Percentiles rank a stretch among this genome's conserved stretches.
Conservation (phyloP, 2,113 vertebrate species). For the Petrocephalus zakoni region DNA sequence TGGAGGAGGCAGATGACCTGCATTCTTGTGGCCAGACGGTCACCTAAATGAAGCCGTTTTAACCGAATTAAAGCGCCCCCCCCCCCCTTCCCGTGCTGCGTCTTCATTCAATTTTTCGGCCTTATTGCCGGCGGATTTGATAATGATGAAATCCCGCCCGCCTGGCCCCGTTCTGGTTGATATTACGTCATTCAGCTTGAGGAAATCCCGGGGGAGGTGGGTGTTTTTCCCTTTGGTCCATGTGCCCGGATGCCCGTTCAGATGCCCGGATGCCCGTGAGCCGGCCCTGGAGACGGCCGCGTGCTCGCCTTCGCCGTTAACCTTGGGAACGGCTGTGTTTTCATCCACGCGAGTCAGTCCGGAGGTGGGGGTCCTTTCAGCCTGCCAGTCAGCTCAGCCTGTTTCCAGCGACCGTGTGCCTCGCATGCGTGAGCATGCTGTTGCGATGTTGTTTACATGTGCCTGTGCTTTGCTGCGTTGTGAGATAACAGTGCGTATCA, state of each 20-base stretch:
- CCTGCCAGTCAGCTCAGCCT: neutral
- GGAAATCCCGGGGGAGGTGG: neutral
- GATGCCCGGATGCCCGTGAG: neutral
- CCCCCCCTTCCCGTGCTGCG: neutral
- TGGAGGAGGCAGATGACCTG: conserved; percentile 52
- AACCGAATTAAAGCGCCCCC: conserved; percentile 59
- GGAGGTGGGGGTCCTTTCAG: too few relatives aligned
- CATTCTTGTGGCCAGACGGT: conserved; percentile 64
- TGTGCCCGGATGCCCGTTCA: neutral
- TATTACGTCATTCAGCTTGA: neutral
- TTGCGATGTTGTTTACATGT: too few relatives aligned
- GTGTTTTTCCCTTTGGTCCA: neutral
- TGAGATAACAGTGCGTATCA: too few relatives aligned
- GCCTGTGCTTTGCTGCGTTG: too few relatives aligned
- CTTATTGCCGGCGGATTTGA: neutral
- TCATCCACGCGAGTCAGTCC: neutral
- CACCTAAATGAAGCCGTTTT: conserved; percentile 60
- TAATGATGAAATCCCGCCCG: neutral
- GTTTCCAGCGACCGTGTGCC: neutral
- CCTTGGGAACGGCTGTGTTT: neutral
- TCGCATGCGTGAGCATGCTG: too few relatives aligned
- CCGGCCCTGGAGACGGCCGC: neutral
- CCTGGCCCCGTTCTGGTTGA: neutral
- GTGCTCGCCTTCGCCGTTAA: neutral
- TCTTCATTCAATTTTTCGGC: neutral